Evolutionary conservation across 2,797 vertebrate genomes (phyloP).

Genomic region (Bradypodion pumilum): DNA sequence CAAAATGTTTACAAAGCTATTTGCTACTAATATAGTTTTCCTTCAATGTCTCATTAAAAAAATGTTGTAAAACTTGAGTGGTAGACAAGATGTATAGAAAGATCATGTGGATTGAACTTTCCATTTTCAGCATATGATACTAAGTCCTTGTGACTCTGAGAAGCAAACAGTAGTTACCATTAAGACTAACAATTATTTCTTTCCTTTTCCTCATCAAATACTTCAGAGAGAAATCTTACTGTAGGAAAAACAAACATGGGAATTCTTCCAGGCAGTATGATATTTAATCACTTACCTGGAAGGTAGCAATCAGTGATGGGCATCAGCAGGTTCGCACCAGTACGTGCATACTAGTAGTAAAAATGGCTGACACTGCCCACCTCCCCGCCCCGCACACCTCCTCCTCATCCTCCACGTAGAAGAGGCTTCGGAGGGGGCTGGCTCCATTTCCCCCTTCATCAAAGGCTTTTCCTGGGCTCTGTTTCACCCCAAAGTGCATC

Average conservation of each 20-base stretch:
- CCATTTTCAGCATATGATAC: not conserved
- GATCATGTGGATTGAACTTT: not conserved
- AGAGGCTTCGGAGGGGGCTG: too few species aligned
- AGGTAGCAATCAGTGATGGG: not conserved
- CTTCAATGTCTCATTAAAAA: not conserved
- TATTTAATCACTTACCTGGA: not conserved
- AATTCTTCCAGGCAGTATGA: not conserved
- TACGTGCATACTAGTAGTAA: too few species aligned
- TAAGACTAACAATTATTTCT: not conserved
- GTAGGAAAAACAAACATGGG: not conserved
- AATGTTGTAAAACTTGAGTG: not conserved
- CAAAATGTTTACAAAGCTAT: not conserved
- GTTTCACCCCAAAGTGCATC: too few species aligned
- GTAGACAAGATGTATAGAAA: not conserved
- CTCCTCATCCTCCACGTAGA: too few species aligned
- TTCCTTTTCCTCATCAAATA: not conserved
- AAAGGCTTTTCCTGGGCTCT: too few species aligned
- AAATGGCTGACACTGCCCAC: too few species aligned
- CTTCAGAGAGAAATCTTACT: not conserved
- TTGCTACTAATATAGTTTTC: not conserved
- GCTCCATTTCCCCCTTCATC: too few species aligned
- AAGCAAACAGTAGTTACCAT: not conserved
- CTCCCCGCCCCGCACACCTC: too few species aligned
- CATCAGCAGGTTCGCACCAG: too few species aligned
- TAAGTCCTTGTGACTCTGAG: not conserved